These are phyloP conservation scores for Cotesia vestalis DNA, from an alignment of 1,140 invertebrate genomes.

Conservation along the genomic window DNA sequence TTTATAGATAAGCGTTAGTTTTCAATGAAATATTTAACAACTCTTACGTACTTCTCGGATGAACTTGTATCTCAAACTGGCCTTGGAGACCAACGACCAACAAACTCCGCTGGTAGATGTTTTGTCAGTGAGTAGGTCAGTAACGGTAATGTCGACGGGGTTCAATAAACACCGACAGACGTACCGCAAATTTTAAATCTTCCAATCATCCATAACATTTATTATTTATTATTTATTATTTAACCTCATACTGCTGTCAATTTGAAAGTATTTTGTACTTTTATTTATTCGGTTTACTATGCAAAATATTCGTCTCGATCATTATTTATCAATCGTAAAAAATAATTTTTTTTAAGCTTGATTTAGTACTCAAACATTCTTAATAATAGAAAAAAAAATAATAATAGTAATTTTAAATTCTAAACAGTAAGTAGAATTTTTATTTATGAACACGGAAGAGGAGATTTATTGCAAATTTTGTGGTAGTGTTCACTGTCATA, in stretches of 20 bases:
- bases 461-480: neutral
- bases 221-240: neutral
- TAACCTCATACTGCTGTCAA: neutral
- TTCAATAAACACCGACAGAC: conserved; percentile 59
- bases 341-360: no score
- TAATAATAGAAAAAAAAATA: no score
- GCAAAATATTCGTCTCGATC: no score
- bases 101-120: conserved; percentile 49
- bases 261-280: neutral
- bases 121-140: conserved; percentile 63
- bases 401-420: no score
- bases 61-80: conserved; percentile 50
- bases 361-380: no score
- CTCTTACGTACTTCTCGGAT: conserved; percentile 40
- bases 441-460: neutral
- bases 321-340: neutral
- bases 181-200: conserved; percentile 45
- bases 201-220: conserved; percentile 28
- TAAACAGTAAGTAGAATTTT: neutral
- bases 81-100: conserved; percentile 41
- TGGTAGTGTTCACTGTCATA: neutral
- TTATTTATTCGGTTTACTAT: neutral
- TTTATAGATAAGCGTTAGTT: neutral
- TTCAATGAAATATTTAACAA: neutral
- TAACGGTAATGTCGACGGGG: conserved; percentile 58